Base-by-base conservation (phyloP, 2,888 invertebrate genomes). In the Drosophila demipolita region DNA sequence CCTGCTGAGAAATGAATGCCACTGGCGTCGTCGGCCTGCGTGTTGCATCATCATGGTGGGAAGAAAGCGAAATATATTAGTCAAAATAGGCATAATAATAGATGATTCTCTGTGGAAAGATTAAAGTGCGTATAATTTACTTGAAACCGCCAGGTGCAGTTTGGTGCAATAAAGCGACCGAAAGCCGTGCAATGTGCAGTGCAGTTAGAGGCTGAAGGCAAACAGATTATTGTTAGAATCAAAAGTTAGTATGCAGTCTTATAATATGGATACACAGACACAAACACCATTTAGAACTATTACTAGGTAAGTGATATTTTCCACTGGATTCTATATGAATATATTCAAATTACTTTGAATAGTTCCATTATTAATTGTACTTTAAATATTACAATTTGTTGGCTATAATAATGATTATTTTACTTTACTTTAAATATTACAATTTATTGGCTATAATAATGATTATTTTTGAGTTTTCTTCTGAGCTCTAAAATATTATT, bases 1-100 rank as follows among this genome's bases (percentile, higher is more conserved):
- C 94, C 94, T 3, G 95, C 96, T 15, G 95, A 95, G 91, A 96
- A 96, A 87, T 96, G 96, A 75, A 96, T 96, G 20, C 96, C 96
- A 45, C 96, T 96, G 17, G 94, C 94, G 89, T 96, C 96, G 81
- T 96, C 96, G 73, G 94, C 95, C 94, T 95, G 63, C 2, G 8
- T 12, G 29, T 5, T n/a, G 9, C 49, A 50, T 40, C 26, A 36
- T 36, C 23, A 23, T 23, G 17, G 5, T 17, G 40, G 40, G 8
- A n/a, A 36, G 45, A 26, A 55, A 33, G 42, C 35, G 23, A 35
- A 32, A 9, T 32, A 61, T 0, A 45, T 71, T 65, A 80, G 42
- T 65, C 3, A 33, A 15, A 7, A 4, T 15, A 5, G n/a, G 48
- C 49, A 32, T 9, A 29, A 29, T 29, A 29, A 29, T 29, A n/a